Percentiles rank a stretch among this genome's conserved stretches.
phyloP scores from a whole-genome alignment of 2,888 invertebrate species.

The Drosophila flavopinicola region DNA sequence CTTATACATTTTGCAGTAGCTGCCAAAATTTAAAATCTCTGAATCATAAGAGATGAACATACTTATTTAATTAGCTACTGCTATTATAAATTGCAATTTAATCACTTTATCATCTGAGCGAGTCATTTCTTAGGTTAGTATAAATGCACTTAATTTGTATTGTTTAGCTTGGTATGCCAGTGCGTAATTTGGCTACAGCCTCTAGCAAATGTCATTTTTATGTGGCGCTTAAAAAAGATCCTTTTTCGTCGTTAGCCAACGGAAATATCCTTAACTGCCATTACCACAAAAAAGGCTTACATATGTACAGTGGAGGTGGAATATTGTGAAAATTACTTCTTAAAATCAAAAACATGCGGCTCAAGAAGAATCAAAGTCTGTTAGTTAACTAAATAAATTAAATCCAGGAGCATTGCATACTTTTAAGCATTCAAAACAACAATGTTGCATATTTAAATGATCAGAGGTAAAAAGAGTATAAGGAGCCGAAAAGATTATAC shows the following conservation, averaged over 20 bases:
- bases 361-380: neutral
- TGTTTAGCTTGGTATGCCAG: neutral
- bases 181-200: constrained; percentile 1
- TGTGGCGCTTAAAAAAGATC: constrained; percentile 12
- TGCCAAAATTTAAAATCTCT: too few species aligned
- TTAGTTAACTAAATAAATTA: neutral
- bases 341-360: too few species aligned
- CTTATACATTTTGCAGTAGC: neutral
- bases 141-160: too few species aligned
- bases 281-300: neutral
- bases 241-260: neutral
- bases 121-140: too few species aligned
- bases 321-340: too few species aligned
- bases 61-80: too few species aligned
- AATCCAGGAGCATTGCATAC: neutral
- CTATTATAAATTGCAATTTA: too few species aligned
- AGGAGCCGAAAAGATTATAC: too few species aligned
- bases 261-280: neutral
- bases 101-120: too few species aligned
- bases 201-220: constrained; percentile 45
- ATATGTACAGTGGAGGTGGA: too few species aligned
- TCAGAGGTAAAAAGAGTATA: too few species aligned
- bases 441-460: neutral
- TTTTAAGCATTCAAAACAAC: neutral
- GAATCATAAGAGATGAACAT: too few species aligned